These are phyloP conservation scores for Rhinoderma darwinii DNA, from an alignment of 2,113 vertebrate genomes.

Conservation along the genomic window DNA sequence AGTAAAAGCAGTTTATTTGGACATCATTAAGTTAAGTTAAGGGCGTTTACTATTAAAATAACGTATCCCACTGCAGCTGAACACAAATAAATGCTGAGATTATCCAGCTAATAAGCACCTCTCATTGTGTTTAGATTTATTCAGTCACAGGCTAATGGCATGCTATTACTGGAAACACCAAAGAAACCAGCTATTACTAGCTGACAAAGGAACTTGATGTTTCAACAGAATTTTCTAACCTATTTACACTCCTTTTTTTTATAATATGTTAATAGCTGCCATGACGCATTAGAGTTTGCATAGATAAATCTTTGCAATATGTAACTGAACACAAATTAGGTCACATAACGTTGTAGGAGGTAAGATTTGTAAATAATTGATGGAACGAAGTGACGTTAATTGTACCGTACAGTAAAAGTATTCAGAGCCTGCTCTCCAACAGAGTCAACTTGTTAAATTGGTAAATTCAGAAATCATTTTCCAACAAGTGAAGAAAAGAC, in stretches of 20 bases:
- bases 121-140: slow-evolving; percentile 38
- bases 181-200: slow-evolving; percentile 25
- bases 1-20: not conserved
- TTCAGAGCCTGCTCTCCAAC: not conserved
- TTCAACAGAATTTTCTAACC: not conserved
- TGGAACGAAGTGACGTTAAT: slow-evolving; percentile 26
- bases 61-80: slow-evolving; percentile 30
- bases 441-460: not conserved
- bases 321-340: not conserved
- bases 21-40: not conserved
- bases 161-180: not conserved
- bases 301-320: not conserved
- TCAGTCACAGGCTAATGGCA: slow-evolving; percentile 24
- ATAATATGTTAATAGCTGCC: not conserved
- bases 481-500: not conserved
- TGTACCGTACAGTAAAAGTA: slow-evolving; percentile 10
- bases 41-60: not conserved
- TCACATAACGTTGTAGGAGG: not conserved
- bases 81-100: not conserved
- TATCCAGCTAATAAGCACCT: slow-evolving; percentile 19
- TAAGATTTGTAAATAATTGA: slow-evolving; percentile 13
- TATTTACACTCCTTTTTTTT: not conserved
- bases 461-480: slow-evolving; percentile 21
- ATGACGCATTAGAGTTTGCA: not conserved
- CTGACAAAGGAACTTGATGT: not conserved